Conservation (phyloP, 2,888 invertebrate genomes). For the Synergus umbraculus region DNA sequence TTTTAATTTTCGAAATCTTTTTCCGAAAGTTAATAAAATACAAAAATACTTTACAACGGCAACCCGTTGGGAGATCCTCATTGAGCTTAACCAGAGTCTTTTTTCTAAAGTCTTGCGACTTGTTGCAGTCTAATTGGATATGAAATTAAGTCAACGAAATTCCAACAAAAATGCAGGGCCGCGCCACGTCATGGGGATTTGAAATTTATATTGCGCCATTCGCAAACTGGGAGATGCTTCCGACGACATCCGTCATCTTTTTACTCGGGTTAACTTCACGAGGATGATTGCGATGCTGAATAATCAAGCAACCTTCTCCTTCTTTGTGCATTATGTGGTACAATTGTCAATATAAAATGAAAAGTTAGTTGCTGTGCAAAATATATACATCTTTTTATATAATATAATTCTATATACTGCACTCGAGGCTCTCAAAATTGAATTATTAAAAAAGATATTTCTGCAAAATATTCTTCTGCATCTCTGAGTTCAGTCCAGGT, state of each 20-base stretch:
- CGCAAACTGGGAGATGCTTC: slow-evolving; percentile 55
- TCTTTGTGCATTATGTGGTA: slow-evolving; percentile 43
- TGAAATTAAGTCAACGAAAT: slow-evolving; percentile 75
- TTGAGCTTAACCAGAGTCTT: slow-evolving; percentile 42
- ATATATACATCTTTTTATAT: background rate
- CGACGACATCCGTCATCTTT: slow-evolving; percentile 72
- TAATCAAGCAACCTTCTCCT: slow-evolving; percentile 55
- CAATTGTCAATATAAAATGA: background rate
- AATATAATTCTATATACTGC: background rate
- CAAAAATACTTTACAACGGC: slow-evolving; percentile 19
- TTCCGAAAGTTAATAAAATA: background rate
- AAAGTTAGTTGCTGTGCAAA: background rate
- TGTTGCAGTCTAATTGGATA: slow-evolving; percentile 74
- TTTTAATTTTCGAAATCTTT: background rate
- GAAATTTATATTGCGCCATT: slow-evolving; percentile 70
- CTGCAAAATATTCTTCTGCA: slow-evolving; percentile 4
- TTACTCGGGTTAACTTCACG: slow-evolving; percentile 63
- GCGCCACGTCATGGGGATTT: slow-evolving; percentile 60
- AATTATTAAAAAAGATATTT: background rate
- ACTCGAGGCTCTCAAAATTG: background rate
- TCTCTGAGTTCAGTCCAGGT: slow-evolving; percentile 14
- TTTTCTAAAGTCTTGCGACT: slow-evolving; percentile 53
- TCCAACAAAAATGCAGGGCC: slow-evolving; percentile 69
- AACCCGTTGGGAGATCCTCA: slow-evolving; percentile 29
- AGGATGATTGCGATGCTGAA: slow-evolving; percentile 66